phyloP scores from a whole-genome alignment of 2,113 vertebrate species.

The Chlamydotis undulata region DNA sequence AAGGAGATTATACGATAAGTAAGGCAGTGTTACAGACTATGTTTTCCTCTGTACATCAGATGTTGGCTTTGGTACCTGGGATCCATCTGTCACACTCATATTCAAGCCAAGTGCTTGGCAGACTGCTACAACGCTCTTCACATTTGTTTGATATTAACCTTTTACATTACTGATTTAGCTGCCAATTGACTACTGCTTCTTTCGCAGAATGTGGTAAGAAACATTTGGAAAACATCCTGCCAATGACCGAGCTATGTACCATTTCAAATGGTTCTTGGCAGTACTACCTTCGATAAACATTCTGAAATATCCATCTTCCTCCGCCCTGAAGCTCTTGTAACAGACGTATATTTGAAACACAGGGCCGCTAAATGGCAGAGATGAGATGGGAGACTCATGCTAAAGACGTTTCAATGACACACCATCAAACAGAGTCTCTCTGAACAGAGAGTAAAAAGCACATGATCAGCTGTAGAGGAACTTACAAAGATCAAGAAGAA shows the following conservation, averaged over 20 bases:
- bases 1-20: not conserved
- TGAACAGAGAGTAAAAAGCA: not conserved
- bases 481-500: not conserved
- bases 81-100: not conserved
- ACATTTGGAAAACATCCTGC: not conserved
- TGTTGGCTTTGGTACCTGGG: not conserved
- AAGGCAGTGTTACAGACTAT: not conserved
- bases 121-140: not conserved
- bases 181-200: not conserved
- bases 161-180: not conserved
- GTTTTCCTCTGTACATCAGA: not conserved
- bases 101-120: not conserved
- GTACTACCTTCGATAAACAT: not conserved
- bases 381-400: not conserved
- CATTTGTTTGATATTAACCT: not conserved
- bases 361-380: not conserved
- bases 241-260: rapidly evolving
- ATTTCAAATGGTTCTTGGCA: not conserved
- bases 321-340: not conserved
- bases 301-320: not conserved
- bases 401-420: not conserved
- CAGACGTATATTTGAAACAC: not conserved
- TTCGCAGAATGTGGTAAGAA: not conserved
- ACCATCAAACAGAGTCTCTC: not conserved
- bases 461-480: not conserved